Evolutionary conservation across 2,888 invertebrate genomes (phyloP), one percentile per base, ranked within the genome.

Genomic region (Hofmannophila pseudospretella): DNA sequence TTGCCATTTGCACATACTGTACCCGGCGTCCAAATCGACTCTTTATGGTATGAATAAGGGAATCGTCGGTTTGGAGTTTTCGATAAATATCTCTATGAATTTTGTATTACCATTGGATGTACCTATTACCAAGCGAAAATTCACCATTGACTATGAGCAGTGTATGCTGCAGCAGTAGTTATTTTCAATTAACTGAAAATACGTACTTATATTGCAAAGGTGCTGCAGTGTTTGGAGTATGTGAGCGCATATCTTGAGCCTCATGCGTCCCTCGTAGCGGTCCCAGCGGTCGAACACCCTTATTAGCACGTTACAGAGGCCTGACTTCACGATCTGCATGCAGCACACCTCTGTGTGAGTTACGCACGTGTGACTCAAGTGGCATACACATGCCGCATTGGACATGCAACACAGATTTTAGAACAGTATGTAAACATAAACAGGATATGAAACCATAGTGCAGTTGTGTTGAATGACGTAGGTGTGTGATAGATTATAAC

Each of bases 281-380:
- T 90, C 90, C 90, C 90, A 90, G 26, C 89, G 80, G 64, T 90
- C 90, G 73, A 91, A 89, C 55, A 90, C 85, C 47, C 89, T 79
- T 66, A 90, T 82, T 41, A 91, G 68, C 50, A 88, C 76, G 59
- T 79, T 77, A 56, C 89, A 82, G 51, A 90, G 81, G 47, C 89
- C 89, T 55, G 87, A 85, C 80, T 90, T 90, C 57, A 90, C 88
- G 62, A 90, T 88, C 77, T 90, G 89, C 69, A 86, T 87, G 75
- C 90, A 90, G 82, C 90, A 90, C 59, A 88, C 77, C 77, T 88
- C 90, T 91, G 82, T 74, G 68, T 81, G 73, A 81, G 80, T 81
- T 77, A 80, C 61, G 68, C 46, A 79, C 65, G 59, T 66, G 66
- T 80, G 67, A 78, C 54, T 67, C 58, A 67, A 63, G 58, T 67